Percentiles rank a stretch among this genome's conserved stretches.
These are phyloP conservation scores for Creontiades dilutus DNA, from an alignment of 2,888 invertebrate genomes.

Conservation along the genomic window DNA sequence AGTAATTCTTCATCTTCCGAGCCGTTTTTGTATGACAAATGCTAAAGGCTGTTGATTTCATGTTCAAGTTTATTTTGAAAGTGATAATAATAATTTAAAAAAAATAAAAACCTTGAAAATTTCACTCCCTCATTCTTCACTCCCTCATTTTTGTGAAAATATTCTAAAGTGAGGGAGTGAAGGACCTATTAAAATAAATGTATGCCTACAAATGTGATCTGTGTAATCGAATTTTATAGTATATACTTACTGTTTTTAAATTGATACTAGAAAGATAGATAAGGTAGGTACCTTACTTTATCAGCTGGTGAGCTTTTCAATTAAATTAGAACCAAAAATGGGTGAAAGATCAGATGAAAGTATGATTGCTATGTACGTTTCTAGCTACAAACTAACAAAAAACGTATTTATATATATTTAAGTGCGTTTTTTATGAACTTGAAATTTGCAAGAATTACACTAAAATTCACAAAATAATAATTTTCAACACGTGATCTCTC, in stretches of 20 bases:
- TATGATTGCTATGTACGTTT: too few species aligned
- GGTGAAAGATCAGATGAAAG: too few species aligned
- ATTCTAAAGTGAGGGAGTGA: slow-evolving; percentile 38
- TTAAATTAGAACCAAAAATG: too few species aligned
- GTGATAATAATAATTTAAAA: not conserved
- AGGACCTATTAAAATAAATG: slow-evolving; percentile 4
- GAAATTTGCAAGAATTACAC: too few species aligned
- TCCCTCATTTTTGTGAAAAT: slow-evolving; percentile 14
- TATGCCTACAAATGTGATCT: not conserved
- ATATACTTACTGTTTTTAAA: slow-evolving; percentile 28
- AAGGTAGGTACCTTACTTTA: not conserved
- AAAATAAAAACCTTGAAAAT: slow-evolving; percentile 38
- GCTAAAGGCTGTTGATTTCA: slow-evolving; percentile 43
- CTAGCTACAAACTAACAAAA: too few species aligned
- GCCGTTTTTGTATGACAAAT: not conserved
- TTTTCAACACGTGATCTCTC: too few species aligned
- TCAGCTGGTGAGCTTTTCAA: too few species aligned
- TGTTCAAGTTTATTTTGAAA: not conserved
- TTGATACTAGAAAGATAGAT: not conserved
- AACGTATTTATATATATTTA: too few species aligned
- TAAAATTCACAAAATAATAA: too few species aligned
- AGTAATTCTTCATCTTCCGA: slow-evolving; percentile 15
- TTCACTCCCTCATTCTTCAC: not conserved
- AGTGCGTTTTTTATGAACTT: too few species aligned
- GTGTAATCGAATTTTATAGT: slow-evolving; percentile 30